Evolutionary conservation across 1,140 invertebrate genomes (phyloP).

Genomic region (Drosophila chauvacae): DNA sequence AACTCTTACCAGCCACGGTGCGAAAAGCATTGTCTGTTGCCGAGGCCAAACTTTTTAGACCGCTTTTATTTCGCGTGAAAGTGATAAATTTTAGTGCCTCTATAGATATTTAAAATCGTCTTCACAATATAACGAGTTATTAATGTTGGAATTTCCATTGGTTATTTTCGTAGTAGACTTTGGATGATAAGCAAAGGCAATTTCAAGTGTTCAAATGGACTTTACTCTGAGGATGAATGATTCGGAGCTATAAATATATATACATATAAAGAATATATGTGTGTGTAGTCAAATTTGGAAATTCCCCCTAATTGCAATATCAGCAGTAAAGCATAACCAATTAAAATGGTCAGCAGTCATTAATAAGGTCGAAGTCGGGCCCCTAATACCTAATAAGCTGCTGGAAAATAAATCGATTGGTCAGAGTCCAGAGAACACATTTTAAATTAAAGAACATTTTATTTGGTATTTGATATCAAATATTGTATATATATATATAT

Average conservation of each 20-base stretch:
- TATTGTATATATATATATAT: background rate
- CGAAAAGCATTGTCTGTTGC: conserved; percentile 14
- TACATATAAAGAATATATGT: background rate
- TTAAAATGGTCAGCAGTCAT: conserved; percentile 11
- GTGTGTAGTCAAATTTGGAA: background rate
- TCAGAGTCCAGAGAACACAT: background rate
- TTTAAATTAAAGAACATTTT: background rate
- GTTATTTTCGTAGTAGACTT: conserved; percentile 12
- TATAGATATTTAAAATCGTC: background rate
- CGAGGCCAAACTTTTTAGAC: conserved; percentile 4
- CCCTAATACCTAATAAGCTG: background rate
- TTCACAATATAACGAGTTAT: background rate
- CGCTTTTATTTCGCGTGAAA: conserved; percentile 1
- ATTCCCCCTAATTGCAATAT: conserved; percentile 22
- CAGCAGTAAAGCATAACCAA: conserved; percentile 2
- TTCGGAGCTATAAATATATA: background rate
- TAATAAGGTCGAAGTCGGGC: background rate
- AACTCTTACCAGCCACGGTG: background rate
- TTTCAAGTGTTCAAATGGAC: conserved; percentile 18
- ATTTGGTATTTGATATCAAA: background rate
- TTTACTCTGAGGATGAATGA: conserved; percentile 34
- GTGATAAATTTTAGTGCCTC: background rate
- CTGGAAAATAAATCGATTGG: background rate
- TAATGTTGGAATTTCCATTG: conserved; percentile 9
- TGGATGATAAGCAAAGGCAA: conserved; percentile 14